Base-by-base conservation (phyloP, 1,140 invertebrate genomes). In the Theocolax elegans region DNA sequence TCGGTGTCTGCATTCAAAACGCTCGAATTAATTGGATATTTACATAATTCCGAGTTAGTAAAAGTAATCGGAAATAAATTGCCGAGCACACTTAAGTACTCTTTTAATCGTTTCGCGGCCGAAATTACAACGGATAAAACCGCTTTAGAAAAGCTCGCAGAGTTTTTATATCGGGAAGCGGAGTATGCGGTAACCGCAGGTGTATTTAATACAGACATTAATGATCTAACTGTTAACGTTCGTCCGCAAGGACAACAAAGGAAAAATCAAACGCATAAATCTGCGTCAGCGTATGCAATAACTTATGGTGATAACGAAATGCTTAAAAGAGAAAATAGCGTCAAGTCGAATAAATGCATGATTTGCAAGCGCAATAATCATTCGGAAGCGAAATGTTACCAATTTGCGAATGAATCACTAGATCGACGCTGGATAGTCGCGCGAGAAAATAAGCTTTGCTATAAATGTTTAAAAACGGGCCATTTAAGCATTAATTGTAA, bases 61-160 rank as follows among this genome's bases (percentile, higher is more conserved):
- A 44, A 51, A 46, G 2, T 23, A 1, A 35, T 67, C 10, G 48
- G 4, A 7, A 31, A 12, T n/a, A 67, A 67, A 46, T n/a, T 67
- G 29, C 75, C 49, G 64, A 13, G 51, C 51, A 31, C 35, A 59
- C 40, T 74, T 71, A 70, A 74, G 72, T 73, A 54, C 64, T 63
- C 70, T 51, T 56, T 17, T 38, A 17, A 17, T 19, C 3, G 8
- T 6, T 38, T 19, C 15, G 15, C 66, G 1, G 44, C 42, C 63
- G 44, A 35, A 21, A 46, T 31, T 23, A 19, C 7, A 27, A 19
- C 31, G n/a, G 21, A 58, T 0, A 49, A 21, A 29, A 21, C 38
- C 1, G 46, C 44, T 2, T 19, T 64, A 21, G 60, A 64, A 42
- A 64, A 64, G 17, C 15, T 64, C 2, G n/a, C 25, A 2, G 46